These are phyloP conservation scores for Drosophila jambulina DNA, from an alignment of 1,140 invertebrate genomes.

Conservation along the genomic window DNA sequence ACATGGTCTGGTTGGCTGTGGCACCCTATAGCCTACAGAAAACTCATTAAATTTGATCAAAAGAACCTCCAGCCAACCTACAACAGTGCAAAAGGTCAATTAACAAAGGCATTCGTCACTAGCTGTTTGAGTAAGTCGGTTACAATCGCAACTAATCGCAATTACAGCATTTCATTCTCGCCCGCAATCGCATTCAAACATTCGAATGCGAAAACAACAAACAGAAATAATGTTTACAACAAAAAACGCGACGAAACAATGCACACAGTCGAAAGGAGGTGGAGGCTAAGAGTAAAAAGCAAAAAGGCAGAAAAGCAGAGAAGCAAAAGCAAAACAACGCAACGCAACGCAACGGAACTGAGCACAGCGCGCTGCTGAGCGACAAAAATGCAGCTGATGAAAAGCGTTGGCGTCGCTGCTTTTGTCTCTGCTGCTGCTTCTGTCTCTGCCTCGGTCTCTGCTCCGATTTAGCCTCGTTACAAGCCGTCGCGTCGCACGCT, in stretches of 20 bases:
- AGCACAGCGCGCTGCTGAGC: conserved; percentile 34
- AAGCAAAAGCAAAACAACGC: conserved; percentile 15
- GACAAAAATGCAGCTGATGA: conserved; percentile 66
- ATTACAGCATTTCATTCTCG: conserved; percentile 42
- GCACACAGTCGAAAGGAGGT: conserved; percentile 75
- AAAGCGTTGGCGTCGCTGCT: conserved; percentile 46
- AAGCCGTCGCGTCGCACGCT: conserved; percentile 35
- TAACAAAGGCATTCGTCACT: conserved; percentile 17
- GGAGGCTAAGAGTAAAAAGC: conserved; percentile 79
- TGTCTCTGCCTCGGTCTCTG: conserved; percentile 22
- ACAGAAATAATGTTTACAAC: conserved; percentile 62
- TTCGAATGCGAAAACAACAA: conserved; percentile 52
- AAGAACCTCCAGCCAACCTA: neutral
- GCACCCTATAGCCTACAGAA: neutral
- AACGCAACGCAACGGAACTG: conserved; percentile 40
- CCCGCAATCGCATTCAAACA: conserved; percentile 53
- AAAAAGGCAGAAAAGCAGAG: conserved; percentile 50
- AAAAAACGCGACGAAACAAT: conserved; percentile 71
- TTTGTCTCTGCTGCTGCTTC: conserved; percentile 2
- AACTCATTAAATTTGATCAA: conserved; percentile 7
- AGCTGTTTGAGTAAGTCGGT: conserved; percentile 14
- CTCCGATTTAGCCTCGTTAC: conserved; percentile 79
- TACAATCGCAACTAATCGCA: conserved; percentile 35
- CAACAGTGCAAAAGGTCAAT: conserved; percentile 21
- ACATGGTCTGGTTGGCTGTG: neutral